Evolutionary conservation across 2,888 invertebrate species (phyloP).

Genomic region (Acheta domesticus): DNA sequence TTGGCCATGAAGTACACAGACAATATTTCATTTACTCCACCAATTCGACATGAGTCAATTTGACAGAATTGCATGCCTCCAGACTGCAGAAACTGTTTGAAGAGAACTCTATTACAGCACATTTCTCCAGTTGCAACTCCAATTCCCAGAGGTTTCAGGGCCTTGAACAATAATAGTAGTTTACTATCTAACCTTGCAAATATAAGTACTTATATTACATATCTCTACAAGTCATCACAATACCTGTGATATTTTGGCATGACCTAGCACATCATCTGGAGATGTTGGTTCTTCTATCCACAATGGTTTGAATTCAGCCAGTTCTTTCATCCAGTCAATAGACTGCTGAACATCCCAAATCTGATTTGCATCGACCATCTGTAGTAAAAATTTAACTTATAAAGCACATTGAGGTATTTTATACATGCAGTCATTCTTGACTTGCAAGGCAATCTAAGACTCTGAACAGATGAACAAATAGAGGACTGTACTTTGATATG

Average conservation of each 20-base stretch:
- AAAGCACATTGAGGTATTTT: background rate
- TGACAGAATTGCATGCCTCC: slow-evolving; percentile 83
- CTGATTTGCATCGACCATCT: slow-evolving; percentile 88
- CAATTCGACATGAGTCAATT: slow-evolving; percentile 83
- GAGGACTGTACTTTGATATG: no score
- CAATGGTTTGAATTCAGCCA: slow-evolving; percentile 68
- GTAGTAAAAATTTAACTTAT: background rate
- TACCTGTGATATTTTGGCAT: slow-evolving; percentile 70
- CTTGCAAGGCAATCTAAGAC: no score
- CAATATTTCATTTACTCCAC: slow-evolving; percentile 83
- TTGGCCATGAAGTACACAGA: slow-evolving; percentile 86
- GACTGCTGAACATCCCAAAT: slow-evolving; percentile 83
- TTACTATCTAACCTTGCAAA: background rate
- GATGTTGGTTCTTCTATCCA: slow-evolving; percentile 95
- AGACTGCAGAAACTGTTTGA: slow-evolving; percentile 83
- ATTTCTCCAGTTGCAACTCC: slow-evolving; percentile 90
- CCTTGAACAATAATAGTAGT: slow-evolving; percentile 42
- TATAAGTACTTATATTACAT: background rate
- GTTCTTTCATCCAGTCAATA: slow-evolving; percentile 77
- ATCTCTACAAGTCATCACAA: background rate
- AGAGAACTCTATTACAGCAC: slow-evolving; percentile 87
- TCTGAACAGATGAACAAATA: no score
- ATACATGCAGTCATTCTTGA: background rate
- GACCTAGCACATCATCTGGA: slow-evolving; percentile 87
- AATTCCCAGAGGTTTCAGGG: slow-evolving; percentile 65